Conservation (phyloP, 1,140 invertebrate species). For the Antheraea pernyi region DNA sequence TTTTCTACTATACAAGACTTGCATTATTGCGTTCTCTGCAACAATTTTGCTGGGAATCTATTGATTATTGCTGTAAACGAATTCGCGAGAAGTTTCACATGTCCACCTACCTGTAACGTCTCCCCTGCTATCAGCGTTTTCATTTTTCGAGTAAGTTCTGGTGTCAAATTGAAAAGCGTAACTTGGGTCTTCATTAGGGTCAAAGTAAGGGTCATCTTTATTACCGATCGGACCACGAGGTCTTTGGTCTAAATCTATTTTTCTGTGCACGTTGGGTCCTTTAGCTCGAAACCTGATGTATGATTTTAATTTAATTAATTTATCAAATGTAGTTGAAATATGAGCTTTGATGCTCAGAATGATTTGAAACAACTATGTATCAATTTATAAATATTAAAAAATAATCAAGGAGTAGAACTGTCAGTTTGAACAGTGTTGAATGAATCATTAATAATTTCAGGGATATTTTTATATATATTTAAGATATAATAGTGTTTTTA, state of each 20-base stretch:
- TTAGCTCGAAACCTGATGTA: constrained; percentile 81
- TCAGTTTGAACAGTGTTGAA: too few species aligned
- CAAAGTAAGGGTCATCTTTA: constrained; percentile 83
- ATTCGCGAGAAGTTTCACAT: too few species aligned
- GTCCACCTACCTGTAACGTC: constrained; percentile 76
- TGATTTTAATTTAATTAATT: constrained; percentile 10
- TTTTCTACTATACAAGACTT: too few species aligned
- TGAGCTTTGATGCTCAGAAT: background rate
- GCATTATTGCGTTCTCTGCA: too few species aligned
- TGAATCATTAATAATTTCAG: too few species aligned
- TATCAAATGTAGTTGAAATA: background rate
- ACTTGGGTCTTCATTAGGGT: constrained; percentile 86
- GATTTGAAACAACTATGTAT: background rate
- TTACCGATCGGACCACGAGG: constrained; percentile 81
- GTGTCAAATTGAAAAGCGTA: constrained; percentile 85
- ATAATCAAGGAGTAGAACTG: too few species aligned
- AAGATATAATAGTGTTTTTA: too few species aligned
- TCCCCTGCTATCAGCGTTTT: constrained; percentile 81
- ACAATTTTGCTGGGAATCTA: too few species aligned
- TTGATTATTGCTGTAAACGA: too few species aligned
- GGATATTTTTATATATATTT: too few species aligned
- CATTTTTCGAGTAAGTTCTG: constrained; percentile 82
- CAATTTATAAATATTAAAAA: too few species aligned
- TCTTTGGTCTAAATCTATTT: constrained; percentile 84
- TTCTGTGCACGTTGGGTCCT: constrained; percentile 84